Evolutionary conservation across 2,797 vertebrate species (phyloP), one percentile per base, ranked within the genome.

Genomic region (Anomalospiza imberbis): DNA sequence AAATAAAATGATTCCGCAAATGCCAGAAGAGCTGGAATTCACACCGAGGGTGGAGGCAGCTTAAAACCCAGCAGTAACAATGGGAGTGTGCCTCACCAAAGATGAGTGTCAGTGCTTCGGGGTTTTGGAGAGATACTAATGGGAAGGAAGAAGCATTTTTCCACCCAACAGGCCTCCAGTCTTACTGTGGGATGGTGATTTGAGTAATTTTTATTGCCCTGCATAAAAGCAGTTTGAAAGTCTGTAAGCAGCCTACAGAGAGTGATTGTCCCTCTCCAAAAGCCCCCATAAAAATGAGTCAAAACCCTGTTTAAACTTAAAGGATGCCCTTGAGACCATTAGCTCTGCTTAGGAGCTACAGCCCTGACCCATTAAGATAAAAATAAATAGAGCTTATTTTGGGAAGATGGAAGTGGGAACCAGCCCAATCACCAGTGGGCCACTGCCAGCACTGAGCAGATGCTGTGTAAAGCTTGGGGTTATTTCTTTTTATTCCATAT

Each of bases 301-400:
- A 91, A 89, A 94, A 71, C 88, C 75, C 89, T 91, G 48, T 91
- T 96, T 92, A 91, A 93, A 84, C 12, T 38, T 61, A 60, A 90
- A 96, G 71, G 73, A 86, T 91, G 74, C 94, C 71, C 83, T 90
- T 47, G 92, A 90, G 91, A 91, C 85, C n/a, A 79, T 84, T 80
- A 89, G 63, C 55, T 81, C 76, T 90, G 91, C 80, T 84, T 79
- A 81, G 85, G 62, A 88, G 58, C 89, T 85, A 71, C 71, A 73
- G 67, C 48, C 73, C 80, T 86, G 82, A 86, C 70, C 88, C 87
- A 90, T 88, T 89, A 94, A 95, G 92, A 95, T 89, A 95, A 96
- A 95, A 96, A 96, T 89, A 94, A 95, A 91, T 92, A 85, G 67
- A 87, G 80, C 36, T 91, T 95, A 92, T 95, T 95, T 95, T 87